A percentile compares a stretch with the other conserved stretches of the same genome.
Conservation (phyloP, 2,113 vertebrate genomes). For the Nycticryphes semicollaris region DNA sequence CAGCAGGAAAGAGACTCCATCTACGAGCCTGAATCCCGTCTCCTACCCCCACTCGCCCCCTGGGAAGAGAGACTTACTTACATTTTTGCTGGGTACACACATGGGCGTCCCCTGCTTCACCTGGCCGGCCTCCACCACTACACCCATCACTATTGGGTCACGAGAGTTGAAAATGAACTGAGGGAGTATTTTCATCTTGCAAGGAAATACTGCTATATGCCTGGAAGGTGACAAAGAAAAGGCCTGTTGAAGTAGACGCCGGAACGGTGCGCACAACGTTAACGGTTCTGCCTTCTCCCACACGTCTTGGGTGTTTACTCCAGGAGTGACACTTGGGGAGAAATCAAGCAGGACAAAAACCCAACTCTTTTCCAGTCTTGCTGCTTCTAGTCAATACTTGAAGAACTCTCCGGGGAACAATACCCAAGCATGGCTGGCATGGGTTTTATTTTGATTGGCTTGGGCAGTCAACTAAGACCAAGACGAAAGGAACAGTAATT, state of each 20-base stretch:
- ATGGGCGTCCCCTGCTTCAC: constrained; percentile 91
- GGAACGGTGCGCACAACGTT: rapidly evolving
- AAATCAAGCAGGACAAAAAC: not conserved
- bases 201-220: constrained; percentile 94
- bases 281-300: not conserved
- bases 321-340: not conserved
- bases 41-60: too few species aligned
- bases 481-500: not conserved
- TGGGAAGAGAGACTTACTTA: constrained; percentile 70
- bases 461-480: not conserved
- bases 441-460: not conserved
- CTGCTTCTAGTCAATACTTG: not conserved
- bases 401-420: not conserved
- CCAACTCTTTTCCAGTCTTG: not conserved
- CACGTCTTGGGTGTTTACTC: not conserved
- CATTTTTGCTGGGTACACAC: constrained; percentile 94
- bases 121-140: constrained; percentile 88
- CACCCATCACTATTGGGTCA: constrained; percentile 97
- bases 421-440: not conserved
- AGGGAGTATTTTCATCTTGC: constrained; percentile 92
- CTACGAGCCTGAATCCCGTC: not conserved
- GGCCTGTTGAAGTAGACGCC: not conserved
- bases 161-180: constrained; percentile 99
- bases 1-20: not conserved
- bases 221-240: constrained; percentile 66